These are phyloP conservation scores for Sapajus apella DNA, from an alignment of 2,113 vertebrate genomes.

Conservation along the genomic window DNA sequence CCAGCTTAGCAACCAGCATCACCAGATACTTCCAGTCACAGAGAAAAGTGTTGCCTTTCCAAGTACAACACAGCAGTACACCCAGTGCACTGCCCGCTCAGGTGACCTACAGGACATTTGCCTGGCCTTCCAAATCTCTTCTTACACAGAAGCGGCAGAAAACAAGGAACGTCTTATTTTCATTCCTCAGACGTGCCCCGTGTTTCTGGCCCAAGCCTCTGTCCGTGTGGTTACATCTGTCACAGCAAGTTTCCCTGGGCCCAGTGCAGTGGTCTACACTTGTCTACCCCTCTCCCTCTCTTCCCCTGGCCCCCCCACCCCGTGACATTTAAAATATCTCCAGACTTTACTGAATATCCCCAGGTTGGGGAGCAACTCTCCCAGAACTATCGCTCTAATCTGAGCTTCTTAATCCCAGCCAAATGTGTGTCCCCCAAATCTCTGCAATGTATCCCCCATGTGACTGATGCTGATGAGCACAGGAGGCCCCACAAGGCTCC, in stretches of 20 bases:
- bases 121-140: background rate
- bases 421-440: background rate
- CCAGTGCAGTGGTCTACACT: background rate
- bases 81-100: background rate
- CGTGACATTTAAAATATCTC: background rate
- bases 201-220: background rate
- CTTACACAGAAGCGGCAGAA: background rate
- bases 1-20: background rate
- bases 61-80: background rate
- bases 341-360: background rate
- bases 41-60: background rate
- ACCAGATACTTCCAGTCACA: background rate
- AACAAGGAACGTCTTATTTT: background rate
- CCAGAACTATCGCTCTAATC: background rate
- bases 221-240: background rate
- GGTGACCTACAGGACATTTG: background rate
- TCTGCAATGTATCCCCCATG: rapidly evolving
- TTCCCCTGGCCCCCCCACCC: background rate
- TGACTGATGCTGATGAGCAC: background rate
- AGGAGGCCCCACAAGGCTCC: background rate
- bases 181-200: background rate
- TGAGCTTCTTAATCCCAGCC: background rate
- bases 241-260: background rate
- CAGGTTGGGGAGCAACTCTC: background rate
- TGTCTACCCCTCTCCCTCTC: no score